Evolutionary conservation across 2,888 invertebrate species (phyloP), one percentile per base, ranked within the genome.

Genomic region (Ecliptopera silaceata): DNA sequence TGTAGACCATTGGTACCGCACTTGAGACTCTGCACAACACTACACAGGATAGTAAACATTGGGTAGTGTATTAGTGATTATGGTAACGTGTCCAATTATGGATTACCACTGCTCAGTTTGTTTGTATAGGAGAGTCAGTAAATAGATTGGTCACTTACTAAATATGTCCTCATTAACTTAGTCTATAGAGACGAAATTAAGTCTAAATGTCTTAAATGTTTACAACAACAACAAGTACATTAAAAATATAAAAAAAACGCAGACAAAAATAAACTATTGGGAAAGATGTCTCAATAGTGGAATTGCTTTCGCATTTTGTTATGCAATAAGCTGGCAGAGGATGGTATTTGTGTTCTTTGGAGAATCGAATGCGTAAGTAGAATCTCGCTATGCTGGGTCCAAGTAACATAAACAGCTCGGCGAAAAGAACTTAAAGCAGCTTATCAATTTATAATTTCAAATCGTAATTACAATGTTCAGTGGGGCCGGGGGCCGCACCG

Each of bases 401-500:
- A 47, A 47, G 15, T 8, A 18, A n/a, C 12, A 8, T 8, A 26
- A 26, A 34, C 17, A 47, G 12, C 43, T 43, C 17, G 15, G 20
- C 1, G n/a, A 49, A 53, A 58, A 52, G 15, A 44, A 44, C 32
- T 15, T 2, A 44, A 62, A 54, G 1, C 45, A 34, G 34, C 44
- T 49, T 48, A 61, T 57, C 61, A 64, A 64, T 64, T 58, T 55
- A 66, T 56, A 60, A 66, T 61, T 59, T 22, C 41, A 56, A 61
- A 66, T 66, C 52, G 64, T 63, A 66, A 66, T 66, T 66, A 64
- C 49, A 60, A 61, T 63, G 62, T 46, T 62, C 57, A 73, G 72
- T 51, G 55, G 59, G 51, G 56, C 47, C 15, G 43, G 58, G 61
- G 44, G 64, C 61, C 67, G 66, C 74, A 71, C 76, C 77, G 71